Base-by-base conservation (phyloP, 2,113 vertebrate species). In the Clarias magur region DNA sequence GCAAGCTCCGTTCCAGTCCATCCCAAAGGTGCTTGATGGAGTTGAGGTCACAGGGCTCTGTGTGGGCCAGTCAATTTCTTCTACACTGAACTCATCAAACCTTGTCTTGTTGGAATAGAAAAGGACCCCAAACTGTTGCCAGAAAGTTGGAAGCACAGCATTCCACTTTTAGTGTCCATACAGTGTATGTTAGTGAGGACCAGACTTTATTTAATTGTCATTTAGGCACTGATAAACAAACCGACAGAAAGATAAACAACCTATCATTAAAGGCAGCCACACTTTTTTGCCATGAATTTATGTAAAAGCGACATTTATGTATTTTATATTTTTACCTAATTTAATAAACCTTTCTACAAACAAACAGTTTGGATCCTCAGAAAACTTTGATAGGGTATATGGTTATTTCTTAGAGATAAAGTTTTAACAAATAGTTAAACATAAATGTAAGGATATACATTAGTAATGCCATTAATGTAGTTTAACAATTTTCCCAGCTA, bases 261-360 rank as follows among this genome's bases (percentile, higher is more conserved):
- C 9, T 8, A 70, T 15, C 30, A 19, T 4, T 3, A 17, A 38
- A 38, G 2, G 0, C 8, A 5, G 1, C 4, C 9, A 2, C 1
- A 38, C 7, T 9, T 19, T 34, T 0, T 19, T 9, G 13, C 27
- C n/a, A 67, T 30, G 65, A 27, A 4, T 13, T 25, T 16, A 2
- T 27, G 65, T 8, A 30, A 13, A n/a, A 30, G 65, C 23, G 63
- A 65, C 11, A 13, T 62, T 62, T 25, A 62, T 4, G 60, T 62
- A 6, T 62, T 62, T 62, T 25, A 62, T 23, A 62, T 62, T 25
- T 63, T 65, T 8, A n/a, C 34, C 30, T 17, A 30, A 68, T 16
- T 68, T 68, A 2, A 7, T 27, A 68, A 68, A 68, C 8, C 0
- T 2, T 30, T 3, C 21, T 62, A 8, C 23, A 8, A 65, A 65